Evolutionary conservation across 2,797 vertebrate species (phyloP).

Genomic region (Peromyscus aztecus): DNA sequence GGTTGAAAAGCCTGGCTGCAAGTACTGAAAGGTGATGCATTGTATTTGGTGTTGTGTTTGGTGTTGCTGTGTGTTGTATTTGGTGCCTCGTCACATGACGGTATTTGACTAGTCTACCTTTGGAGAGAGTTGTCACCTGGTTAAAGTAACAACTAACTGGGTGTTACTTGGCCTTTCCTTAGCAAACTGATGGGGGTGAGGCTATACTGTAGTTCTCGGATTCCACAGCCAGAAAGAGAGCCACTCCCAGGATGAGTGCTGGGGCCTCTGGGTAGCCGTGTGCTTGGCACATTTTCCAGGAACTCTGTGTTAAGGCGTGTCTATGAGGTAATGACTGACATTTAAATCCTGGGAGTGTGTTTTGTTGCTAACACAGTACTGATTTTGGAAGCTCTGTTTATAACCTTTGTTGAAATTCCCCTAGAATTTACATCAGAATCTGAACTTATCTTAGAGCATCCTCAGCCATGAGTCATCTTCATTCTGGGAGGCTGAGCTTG

Average conservation of each 20-base stretch:
- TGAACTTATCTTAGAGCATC: not conserved
- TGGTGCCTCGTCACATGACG: not conserved
- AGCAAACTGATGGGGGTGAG: not conserved
- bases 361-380: conserved; percentile 15
- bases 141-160: not conserved
- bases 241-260: not conserved
- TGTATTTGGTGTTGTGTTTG: not conserved
- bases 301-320: conserved; percentile 8
- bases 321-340: not conserved
- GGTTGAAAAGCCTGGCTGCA: not conserved
- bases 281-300: conserved; percentile 12
- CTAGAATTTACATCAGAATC: conserved; percentile 61
- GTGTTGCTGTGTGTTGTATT: not conserved
- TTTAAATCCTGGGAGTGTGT: conserved; percentile 17
- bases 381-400: conserved; percentile 60
- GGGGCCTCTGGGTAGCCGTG: not conserved
- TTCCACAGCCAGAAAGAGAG: not conserved
- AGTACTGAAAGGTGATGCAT: not conserved
- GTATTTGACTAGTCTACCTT: not conserved
- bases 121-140: not conserved
- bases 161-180: not conserved
- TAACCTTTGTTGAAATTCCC: conserved; percentile 59
- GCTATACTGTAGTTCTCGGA: not conserved
- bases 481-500: conserved; percentile 53
- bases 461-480: conserved; percentile 66